A percentile compares a stretch with the other conserved stretches of the same genome.
Evolutionary conservation across 2,888 invertebrate species (phyloP).

Genomic region (Caenorhabditis sulstoni): DNA sequence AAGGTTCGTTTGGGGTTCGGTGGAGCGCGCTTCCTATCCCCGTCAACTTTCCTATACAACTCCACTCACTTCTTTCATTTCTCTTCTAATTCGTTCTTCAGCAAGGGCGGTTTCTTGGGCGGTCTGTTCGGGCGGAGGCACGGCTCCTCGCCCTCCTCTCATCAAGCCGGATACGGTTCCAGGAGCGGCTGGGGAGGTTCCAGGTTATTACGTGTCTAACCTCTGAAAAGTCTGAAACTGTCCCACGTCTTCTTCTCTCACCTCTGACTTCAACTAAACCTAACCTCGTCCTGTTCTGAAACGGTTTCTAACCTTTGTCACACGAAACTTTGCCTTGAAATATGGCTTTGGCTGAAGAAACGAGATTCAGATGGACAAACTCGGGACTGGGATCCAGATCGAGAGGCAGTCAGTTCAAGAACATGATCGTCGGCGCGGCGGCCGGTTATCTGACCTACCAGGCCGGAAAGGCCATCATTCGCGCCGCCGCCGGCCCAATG

Average conservation of each 20-base stretch:
- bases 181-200: conserved; percentile 28
- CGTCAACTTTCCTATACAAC: no score
- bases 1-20: conserved; percentile 31
- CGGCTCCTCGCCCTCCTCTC: conserved; percentile 40
- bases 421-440: conserved; percentile 79
- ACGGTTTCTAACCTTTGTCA: no score
- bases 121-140: conserved; percentile 55
- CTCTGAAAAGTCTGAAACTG: not conserved
- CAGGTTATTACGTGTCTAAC: conserved; percentile 23
- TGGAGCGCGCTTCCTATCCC: conserved; percentile 8
- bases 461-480: conserved; percentile 78
- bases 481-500: conserved; percentile 77
- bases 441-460: conserved; percentile 79
- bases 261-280: no score
- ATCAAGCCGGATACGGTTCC: conserved; percentile 38
- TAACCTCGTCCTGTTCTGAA: not conserved
- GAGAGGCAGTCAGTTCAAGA: conserved; percentile 78
- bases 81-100: conserved; percentile 8
- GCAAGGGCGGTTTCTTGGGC: conserved; percentile 56
- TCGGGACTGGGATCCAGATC: conserved; percentile 75
- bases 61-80: not conserved
- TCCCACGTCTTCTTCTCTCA: not conserved
- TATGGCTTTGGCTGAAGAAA: no score
- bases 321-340: no score
- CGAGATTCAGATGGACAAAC: conserved; percentile 66